These are phyloP conservation scores for Creontiades dilutus DNA, from an alignment of 2,888 invertebrate genomes.

Conservation along the genomic window DNA sequence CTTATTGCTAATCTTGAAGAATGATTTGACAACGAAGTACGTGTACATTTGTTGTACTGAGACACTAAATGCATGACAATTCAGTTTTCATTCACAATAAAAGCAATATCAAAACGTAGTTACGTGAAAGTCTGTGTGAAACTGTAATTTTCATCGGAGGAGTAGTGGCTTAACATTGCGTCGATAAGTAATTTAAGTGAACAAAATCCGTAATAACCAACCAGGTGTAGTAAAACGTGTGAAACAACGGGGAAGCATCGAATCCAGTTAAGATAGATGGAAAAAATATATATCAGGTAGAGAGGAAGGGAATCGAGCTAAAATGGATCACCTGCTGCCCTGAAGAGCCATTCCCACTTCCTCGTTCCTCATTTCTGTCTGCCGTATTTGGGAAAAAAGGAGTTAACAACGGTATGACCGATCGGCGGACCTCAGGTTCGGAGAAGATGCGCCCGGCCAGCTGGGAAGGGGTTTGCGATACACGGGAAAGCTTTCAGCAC, in stretches of 20 bases:
- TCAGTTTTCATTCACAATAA: no score
- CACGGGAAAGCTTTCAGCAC: conserved; percentile 23
- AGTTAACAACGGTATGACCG: conserved; percentile 23
- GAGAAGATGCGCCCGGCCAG: not conserved
- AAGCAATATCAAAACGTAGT: no score
- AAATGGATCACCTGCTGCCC: conserved; percentile 11
- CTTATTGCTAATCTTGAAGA: no score
- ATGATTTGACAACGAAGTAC: no score
- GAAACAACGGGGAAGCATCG: not conserved
- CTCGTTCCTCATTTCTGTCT: conserved; percentile 27
- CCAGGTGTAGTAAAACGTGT: no score
- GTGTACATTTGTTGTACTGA: no score
- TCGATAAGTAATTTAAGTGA: not conserved
- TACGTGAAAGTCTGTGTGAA: no score
- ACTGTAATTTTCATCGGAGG: no score
- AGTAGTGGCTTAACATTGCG: not conserved
- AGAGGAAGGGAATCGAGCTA: not conserved
- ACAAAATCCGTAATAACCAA: no score
- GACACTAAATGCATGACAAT: no score
- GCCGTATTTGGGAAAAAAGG: conserved; percentile 10
- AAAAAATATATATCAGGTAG: not conserved
- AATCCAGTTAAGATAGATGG: conserved; percentile 11
- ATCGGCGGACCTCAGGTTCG: not conserved
- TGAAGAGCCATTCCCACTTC: not conserved
- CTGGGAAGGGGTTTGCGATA: not conserved